phyloP scores from a whole-genome alignment of 2,888 invertebrate species.

The Cantharis flavilabris region DNA sequence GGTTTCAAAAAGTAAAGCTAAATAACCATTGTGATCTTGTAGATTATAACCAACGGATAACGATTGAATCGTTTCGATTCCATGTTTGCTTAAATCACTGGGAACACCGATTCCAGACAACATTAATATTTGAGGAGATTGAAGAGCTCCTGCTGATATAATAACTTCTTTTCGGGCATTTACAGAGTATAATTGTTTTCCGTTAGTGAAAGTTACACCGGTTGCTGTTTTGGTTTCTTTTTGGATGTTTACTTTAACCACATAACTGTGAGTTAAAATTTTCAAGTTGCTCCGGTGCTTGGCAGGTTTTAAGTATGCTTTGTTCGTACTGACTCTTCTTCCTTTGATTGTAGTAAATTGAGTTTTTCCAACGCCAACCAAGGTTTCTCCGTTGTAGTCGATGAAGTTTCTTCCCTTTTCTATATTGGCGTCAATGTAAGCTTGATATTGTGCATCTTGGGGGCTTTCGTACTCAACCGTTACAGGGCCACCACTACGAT shows the following conservation, averaged over 20 bases:
- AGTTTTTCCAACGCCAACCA: constrained; percentile 65
- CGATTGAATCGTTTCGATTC: constrained; percentile 65
- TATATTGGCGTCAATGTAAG: constrained; percentile 67
- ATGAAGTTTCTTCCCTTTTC: constrained; percentile 69
- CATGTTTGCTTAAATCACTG: constrained; percentile 62
- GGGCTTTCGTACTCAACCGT: constrained; percentile 66
- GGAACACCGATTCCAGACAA: constrained; percentile 77
- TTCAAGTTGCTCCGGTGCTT: constrained; percentile 67
- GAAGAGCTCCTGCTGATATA: constrained; percentile 76
- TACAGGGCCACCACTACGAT: constrained; percentile 67
- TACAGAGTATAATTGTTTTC: constrained; percentile 58
- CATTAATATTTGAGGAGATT: constrained; percentile 82
- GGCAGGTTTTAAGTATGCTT: constrained; percentile 74
- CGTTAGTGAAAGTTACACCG: constrained; percentile 70
- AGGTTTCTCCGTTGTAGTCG: constrained; percentile 67
- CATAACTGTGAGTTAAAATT: constrained; percentile 70
- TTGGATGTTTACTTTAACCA: constrained; percentile 66
- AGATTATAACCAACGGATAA: constrained; percentile 76
- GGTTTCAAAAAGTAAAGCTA: constrained; percentile 65
- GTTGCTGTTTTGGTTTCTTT: constrained; percentile 60
- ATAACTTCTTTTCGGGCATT: constrained; percentile 74
- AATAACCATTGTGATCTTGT: constrained; percentile 75
- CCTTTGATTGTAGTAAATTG: constrained; percentile 67
- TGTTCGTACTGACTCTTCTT: constrained; percentile 58
- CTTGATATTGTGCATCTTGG: constrained; percentile 59